These are phyloP conservation scores for Drosophila ohnishii DNA, from an alignment of 1,140 invertebrate species.

Conservation along the genomic window DNA sequence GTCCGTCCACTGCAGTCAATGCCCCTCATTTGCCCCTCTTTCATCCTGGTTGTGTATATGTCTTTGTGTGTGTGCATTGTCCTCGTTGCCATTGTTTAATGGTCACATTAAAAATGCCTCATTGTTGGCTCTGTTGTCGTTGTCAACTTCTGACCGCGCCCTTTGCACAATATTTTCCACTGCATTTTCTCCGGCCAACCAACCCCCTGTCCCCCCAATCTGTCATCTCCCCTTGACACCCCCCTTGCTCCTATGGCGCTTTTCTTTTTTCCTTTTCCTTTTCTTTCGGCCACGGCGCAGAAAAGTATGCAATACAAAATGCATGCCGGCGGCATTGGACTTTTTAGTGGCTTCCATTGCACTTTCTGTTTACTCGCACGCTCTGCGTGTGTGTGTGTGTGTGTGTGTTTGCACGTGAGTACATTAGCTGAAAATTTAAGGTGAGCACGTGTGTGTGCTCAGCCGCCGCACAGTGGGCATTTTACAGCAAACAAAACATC, in stretches of 20 bases:
- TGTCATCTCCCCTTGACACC: not conserved
- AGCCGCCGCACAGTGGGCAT: constrained; percentile 45
- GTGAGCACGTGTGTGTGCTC: constrained; percentile 24
- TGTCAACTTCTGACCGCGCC: constrained; percentile 68
- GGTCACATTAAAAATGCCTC: constrained; percentile 76
- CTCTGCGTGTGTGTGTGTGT: not conserved
- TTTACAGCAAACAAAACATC: constrained; percentile 50
- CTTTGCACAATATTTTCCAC: constrained; percentile 65
- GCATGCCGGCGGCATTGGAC: constrained; percentile 49
- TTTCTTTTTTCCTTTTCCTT: constrained; percentile 32
- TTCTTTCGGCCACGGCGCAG: constrained; percentile 46
- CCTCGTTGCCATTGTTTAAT: constrained; percentile 78
- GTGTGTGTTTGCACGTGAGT: constrained; percentile 25
- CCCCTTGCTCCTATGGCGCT: not conserved
- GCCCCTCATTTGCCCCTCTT: constrained; percentile 22
- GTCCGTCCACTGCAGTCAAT: constrained; percentile 45
- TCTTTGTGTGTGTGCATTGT: constrained; percentile 59
- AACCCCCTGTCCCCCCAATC: not conserved
- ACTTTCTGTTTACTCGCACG: constrained; percentile 47
- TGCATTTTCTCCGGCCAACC: constrained; percentile 42
- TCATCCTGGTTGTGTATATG: constrained; percentile 35
- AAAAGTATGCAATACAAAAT: constrained; percentile 54
- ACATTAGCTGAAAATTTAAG: constrained; percentile 55
- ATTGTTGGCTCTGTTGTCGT: constrained; percentile 60
- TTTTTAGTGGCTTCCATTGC: constrained; percentile 52